Evolutionary conservation across 2,888 invertebrate species (phyloP), one percentile per base, ranked within the genome.

Genomic region (Tetramorium bicarinatum): DNA sequence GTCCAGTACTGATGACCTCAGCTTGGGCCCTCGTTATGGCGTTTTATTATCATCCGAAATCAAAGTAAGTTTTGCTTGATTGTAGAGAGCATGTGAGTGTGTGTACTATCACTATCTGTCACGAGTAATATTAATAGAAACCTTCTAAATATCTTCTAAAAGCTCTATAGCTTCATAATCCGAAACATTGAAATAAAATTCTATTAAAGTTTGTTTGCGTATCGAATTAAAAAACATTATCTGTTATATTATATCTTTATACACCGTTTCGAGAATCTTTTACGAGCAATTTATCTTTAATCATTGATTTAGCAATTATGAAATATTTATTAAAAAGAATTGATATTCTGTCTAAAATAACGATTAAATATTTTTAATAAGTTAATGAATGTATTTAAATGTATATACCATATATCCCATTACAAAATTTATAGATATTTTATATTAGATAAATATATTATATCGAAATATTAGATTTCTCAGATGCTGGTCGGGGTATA

Each of bases 401-500:
- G 2, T 52, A n/a, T n/a, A 54, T 21, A n/a, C n/a, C n/a, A n/a
- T n/a, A n/a, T n/a, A n/a, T n/a, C n/a, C n/a, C n/a, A n/a, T n/a
- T n/a, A n/a, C n/a, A 34, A 34, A 34, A 4, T 4, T 29, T 29
- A 29, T 34, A 34, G 29, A 34, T 34, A 34, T 34, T 34, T 34
- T 34, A 34, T 34, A 34, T 34, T 34, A 11, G 2, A 61, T 44
- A 61, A 25, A 69, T 29, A 69, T 54, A 25, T 18, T 4, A 61
- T 49, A 4, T 59, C 21, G 44, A 56, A 79, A 66, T 82, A 15
- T 66, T 67, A 89, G 90, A 59, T 90, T 90, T 75, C 84, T 54
- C 92, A 96, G 96, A 84, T 97, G 98, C 93, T 98, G 98, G 98
- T 97, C 97, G 95, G 97, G 97, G 6, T 99, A 99, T 93, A 98